A percentile compares a stretch with the other conserved stretches of the same genome.
phyloP scores from a whole-genome alignment of 2,797 vertebrate species.

The Acanthopagrus latus region DNA sequence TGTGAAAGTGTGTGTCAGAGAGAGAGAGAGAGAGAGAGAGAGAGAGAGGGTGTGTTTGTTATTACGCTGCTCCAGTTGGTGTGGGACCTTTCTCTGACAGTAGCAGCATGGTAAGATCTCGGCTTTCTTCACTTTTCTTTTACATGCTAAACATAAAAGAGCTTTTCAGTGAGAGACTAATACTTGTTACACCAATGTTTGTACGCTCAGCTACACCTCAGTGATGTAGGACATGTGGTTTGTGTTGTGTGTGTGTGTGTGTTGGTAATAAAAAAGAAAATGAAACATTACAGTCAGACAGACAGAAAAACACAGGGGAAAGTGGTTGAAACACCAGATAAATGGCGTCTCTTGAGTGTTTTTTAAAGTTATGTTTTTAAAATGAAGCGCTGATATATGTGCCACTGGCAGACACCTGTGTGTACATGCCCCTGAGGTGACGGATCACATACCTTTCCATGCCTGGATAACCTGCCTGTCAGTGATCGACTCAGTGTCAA shows the following conservation, averaged over 20 bases:
- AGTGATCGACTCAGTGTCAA: background rate
- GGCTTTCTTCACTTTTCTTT: constrained; percentile 35
- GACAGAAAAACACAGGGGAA: background rate
- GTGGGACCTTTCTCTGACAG: constrained; percentile 63
- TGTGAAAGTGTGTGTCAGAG: constrained; percentile 24
- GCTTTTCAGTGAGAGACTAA: background rate
- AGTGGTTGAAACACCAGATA: background rate
- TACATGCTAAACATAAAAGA: constrained; percentile 30
- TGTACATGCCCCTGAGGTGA: constrained; percentile 32
- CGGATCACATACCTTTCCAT: constrained; percentile 26
- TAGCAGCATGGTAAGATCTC: constrained; percentile 78
- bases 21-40: constrained; percentile 29
- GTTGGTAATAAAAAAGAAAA: background rate
- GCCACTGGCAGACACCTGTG: constrained; percentile 3
- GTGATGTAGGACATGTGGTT: background rate
- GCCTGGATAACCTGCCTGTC: constrained; percentile 2
- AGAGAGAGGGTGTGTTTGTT: constrained; percentile 60
- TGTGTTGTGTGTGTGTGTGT: background rate
- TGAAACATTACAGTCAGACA: constrained; percentile 6
- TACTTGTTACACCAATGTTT: constrained; percentile 8
- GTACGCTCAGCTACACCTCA: background rate
- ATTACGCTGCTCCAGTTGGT: constrained; percentile 50
- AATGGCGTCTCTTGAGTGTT: background rate
- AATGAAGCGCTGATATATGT: background rate
- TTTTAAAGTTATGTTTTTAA: background rate